A percentile compares a stretch with the other conserved stretches of the same genome.
These are phyloP conservation scores for Drosophila pseudotalamancana DNA, from an alignment of 2,888 invertebrate genomes.

Conservation along the genomic window DNA sequence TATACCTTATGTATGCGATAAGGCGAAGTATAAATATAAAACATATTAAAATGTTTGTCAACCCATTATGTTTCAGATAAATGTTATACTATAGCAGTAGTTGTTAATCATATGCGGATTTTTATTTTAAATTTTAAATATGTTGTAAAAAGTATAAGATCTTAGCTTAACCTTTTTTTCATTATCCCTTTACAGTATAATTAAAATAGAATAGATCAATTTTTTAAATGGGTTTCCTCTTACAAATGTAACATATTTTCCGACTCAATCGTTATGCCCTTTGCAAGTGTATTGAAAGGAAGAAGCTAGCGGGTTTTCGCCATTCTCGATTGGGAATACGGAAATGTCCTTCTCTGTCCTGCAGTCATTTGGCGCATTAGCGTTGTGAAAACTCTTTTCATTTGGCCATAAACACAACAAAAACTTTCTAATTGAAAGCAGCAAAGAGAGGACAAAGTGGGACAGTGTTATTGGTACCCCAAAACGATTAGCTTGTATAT, in stretches of 20 bases:
- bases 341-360: conserved; percentile 19
- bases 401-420: conserved; percentile 42
- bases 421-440: conserved; percentile 69
- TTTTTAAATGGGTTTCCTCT: too few species aligned
- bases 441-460: conserved; percentile 21
- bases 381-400: conserved; percentile 44
- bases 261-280: neutral
- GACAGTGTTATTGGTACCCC: conserved; percentile 3
- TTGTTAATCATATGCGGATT: too few species aligned
- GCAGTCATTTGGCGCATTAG: conserved; percentile 58
- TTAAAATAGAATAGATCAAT: too few species aligned
- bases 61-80: too few species aligned
- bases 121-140: too few species aligned
- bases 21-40: neutral
- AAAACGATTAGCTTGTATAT: neutral
- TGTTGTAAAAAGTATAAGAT: too few species aligned
- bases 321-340: neutral
- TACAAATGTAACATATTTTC: neutral
- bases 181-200: too few species aligned
- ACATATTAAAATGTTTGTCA: too few species aligned
- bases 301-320: neutral
- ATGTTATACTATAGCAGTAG: too few species aligned
- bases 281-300: neutral
- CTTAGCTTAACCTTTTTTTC: too few species aligned
- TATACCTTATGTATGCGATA: neutral